Base-by-base conservation (phyloP, 2,888 invertebrate species). In the Sycophila texana region DNA sequence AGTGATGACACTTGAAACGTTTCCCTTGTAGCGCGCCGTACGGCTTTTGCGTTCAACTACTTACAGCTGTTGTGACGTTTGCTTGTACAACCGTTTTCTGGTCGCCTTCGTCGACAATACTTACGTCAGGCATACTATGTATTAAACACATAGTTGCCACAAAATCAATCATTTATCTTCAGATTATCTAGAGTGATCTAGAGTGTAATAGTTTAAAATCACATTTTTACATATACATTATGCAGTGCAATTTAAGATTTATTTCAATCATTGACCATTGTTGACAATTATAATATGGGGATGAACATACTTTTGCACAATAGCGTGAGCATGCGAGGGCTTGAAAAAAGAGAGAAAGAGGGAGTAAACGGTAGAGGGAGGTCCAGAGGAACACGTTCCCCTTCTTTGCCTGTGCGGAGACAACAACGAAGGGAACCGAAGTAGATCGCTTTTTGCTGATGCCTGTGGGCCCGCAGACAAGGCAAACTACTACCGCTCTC, bases 1-100 rank as follows among this genome's bases (percentile, higher is more conserved):
- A 39, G 39, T 39, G 39, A 39, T 39, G 39, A 39, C 39, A 39
- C 39, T 39, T 39, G 39, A 39, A 39, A 7, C 39, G 39, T 39
- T 39, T 39, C 39, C 39, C 63, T 66, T 51, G 53, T 66, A 13
- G 18, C 57, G 53, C 49, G 70, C 22, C 74, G 77, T 70, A 76
- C 76, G 66, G 72, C 66, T 26, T 79, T 77, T 67, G 80, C 86
- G 84, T 85, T 84, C 89, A 86, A 88, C 89, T 88, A 88, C 88
- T 89, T 88, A 39, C 39, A 39, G 39, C 39, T 39, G 88, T 88
- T 88, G 89, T 79, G 87, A 88, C 87, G 86, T 87, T 79, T 84
- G 84, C 83, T 26, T 82, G 84, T 82, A 82, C 39, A 39, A 39
- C 39, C 39, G 77, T 83, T 81, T 82, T 84, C 82, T 63, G 12